Conservation (phyloP, 2,797 vertebrate species). For the Epinephelus malabaricus region DNA sequence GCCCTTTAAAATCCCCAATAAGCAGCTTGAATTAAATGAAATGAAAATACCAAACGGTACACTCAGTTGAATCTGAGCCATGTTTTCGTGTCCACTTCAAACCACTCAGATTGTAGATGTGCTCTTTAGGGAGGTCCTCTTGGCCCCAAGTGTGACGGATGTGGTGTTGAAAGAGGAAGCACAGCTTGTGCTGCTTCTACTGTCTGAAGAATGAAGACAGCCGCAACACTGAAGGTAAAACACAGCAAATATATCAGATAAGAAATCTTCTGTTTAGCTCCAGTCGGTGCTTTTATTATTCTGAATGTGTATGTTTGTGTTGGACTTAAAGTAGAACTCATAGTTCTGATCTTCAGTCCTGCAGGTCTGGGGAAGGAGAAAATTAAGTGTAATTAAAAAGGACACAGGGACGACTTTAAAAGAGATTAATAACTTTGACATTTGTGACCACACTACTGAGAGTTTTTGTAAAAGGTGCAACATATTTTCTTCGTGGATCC, state of each 20-base stretch:
- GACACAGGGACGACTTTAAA: not conserved
- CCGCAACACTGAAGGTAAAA: slow-evolving; percentile 63
- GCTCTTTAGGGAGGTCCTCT: not conserved
- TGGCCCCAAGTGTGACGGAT: slow-evolving; percentile 51
- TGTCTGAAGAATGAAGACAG: slow-evolving; percentile 52
- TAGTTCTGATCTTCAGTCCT: not conserved
- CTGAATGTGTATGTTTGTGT: not conserved
- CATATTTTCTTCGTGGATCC: no score
- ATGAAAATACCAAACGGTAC: not conserved
- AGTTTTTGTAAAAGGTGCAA: no score
- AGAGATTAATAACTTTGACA: no score
- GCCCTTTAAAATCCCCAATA: not conserved
- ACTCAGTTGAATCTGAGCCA: not conserved
- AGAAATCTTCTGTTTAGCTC: not conserved
- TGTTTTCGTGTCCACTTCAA: slow-evolving; percentile 29
- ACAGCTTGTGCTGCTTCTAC: not conserved
- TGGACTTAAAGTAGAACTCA: not conserved
- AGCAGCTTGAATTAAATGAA: not conserved
- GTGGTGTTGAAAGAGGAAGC: slow-evolving; percentile 73
- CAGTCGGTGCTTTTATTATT: not conserved
- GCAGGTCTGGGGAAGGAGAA: not conserved
- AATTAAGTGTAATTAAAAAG: not conserved
- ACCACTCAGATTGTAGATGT: slow-evolving; percentile 20
- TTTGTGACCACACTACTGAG: no score
- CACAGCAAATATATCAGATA: not conserved